Evolutionary conservation across 2,797 vertebrate species (phyloP).

Genomic region (Parotocinclus haroldoi): DNA sequence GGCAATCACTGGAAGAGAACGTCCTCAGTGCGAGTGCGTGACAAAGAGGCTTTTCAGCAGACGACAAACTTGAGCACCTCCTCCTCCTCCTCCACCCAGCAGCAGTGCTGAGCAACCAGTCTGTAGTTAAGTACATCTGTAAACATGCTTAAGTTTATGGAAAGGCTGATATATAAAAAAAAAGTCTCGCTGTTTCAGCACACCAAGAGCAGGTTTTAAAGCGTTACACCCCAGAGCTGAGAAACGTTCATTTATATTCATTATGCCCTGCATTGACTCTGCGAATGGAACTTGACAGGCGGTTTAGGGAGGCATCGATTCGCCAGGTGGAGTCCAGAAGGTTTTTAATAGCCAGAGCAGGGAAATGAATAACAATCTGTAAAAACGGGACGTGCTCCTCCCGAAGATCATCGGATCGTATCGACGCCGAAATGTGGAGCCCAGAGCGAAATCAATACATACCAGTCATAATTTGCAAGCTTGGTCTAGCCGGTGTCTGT

Average conservation of each 20-base stretch:
- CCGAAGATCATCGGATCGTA: no score
- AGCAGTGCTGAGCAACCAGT: slow-evolving; percentile 14
- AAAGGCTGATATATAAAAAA: slow-evolving; percentile 31
- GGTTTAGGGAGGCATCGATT: slow-evolving; percentile 29
- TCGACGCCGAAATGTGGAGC: no score
- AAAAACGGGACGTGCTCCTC: no score
- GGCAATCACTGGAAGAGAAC: slow-evolving; percentile 38
- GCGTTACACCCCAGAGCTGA: slow-evolving; percentile 15
- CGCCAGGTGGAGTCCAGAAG: slow-evolving; percentile 5
- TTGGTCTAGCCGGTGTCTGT: no score
- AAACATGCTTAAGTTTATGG: slow-evolving; percentile 27
- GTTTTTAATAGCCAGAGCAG: no score
- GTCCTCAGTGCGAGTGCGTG: slow-evolving; percentile 29
- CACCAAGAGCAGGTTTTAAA: slow-evolving; percentile 2
- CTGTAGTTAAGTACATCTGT: slow-evolving; percentile 39
- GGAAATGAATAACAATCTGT: no score
- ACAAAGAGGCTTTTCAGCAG: slow-evolving; percentile 50
- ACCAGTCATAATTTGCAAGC: no score
- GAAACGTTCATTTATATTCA: slow-evolving; percentile 34
- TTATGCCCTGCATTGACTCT: slow-evolving; percentile 34
- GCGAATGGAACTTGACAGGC: slow-evolving; percentile 44
- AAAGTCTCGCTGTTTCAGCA: slow-evolving; percentile 4
- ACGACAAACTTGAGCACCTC: slow-evolving; percentile 14
- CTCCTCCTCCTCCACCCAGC: slow-evolving; percentile 11
- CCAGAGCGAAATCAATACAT: no score